Percentiles rank a stretch among this genome's conserved stretches.
phyloP scores from a whole-genome alignment of 2,113 vertebrate genomes.

The Cavia aperea region DNA sequence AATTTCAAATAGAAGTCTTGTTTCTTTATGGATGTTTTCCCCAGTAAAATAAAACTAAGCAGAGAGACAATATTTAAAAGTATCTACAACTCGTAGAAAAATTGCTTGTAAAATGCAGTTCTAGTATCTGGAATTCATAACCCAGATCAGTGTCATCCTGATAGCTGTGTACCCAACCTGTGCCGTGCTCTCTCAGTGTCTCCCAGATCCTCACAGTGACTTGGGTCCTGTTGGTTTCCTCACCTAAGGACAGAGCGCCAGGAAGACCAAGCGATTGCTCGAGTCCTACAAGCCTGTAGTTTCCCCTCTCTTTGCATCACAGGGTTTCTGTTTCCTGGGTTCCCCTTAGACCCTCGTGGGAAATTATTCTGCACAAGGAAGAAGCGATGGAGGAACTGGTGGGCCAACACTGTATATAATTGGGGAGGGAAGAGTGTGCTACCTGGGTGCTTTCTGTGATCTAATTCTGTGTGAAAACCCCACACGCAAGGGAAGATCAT shows the following conservation, averaged over 20 bases:
- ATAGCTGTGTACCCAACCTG: background rate
- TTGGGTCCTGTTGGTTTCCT: background rate
- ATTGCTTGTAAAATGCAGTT: background rate
- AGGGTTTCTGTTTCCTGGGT: background rate
- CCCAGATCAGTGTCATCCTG: no score
- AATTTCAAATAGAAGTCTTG: background rate
- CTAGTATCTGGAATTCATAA: background rate
- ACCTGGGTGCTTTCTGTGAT: background rate
- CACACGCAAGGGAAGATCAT: fast-evolving
- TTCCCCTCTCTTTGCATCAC: background rate
- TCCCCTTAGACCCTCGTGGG: background rate
- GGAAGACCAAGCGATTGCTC: background rate
- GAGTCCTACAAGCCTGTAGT: background rate
- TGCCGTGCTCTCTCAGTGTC: fast-evolving
- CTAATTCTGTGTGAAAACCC: background rate
- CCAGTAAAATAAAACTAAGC: background rate
- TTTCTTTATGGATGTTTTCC: background rate
- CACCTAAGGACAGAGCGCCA: background rate
- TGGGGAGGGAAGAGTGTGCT: no score
- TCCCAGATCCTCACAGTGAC: fast-evolving
- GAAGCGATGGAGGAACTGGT: fast-evolving
- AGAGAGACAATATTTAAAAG: background rate
- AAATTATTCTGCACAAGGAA: background rate
- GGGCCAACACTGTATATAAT: fast-evolving
- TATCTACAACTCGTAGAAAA: background rate